Percentiles rank a stretch among this genome's conserved stretches.
Conservation (phyloP, 2,113 vertebrate species). For the Salvelinus namaycush region DNA sequence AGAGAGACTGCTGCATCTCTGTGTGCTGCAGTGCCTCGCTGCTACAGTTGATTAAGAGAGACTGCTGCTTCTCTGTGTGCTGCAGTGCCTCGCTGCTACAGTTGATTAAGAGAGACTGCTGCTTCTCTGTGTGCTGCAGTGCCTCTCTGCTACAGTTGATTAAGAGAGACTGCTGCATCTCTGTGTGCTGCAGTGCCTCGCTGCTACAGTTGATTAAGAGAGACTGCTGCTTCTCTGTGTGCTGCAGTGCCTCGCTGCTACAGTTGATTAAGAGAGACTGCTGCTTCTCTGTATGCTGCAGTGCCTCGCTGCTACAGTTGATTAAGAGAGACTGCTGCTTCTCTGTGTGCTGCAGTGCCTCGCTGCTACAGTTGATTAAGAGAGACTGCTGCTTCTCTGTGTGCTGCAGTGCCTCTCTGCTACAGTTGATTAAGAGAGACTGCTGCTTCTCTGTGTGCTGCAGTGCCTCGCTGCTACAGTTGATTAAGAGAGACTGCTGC, state of each 20-base stretch:
- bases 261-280: too few relatives aligned
- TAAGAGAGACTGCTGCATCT: neutral
- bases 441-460: neutral
- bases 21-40: neutral
- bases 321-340: too few relatives aligned
- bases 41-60: too few relatives aligned
- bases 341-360: neutral
- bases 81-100: neutral
- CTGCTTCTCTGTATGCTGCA: too few relatives aligned
- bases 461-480: neutral
- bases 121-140: neutral
- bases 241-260: neutral
- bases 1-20: neutral
- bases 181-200: neutral
- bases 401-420: neutral
- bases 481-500: too few relatives aligned
- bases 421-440: too few relatives aligned
- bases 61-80: neutral
- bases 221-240: neutral
- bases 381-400: neutral
- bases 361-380: too few relatives aligned
- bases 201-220: too few relatives aligned
- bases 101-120: too few relatives aligned
- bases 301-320: constrained; percentile 38
- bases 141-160: too few relatives aligned